phyloP scores from a whole-genome alignment of 2,888 invertebrate species.

The Aleiodes testaceus region DNA sequence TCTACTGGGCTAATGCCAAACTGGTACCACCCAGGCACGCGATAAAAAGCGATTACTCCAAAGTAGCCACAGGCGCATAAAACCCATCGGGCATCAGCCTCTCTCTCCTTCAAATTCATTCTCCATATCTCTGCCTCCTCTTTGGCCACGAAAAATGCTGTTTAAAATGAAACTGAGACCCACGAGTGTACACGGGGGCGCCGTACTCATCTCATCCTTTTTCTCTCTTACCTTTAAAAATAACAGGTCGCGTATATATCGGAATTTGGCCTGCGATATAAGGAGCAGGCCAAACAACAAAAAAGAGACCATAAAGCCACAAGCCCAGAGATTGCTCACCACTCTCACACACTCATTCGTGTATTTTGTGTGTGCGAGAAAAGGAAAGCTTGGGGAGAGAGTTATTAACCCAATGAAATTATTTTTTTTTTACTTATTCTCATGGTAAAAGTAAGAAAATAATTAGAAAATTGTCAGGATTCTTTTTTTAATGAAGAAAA shows the following conservation, averaged over 20 bases:
- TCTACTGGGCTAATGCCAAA: slow-evolving; percentile 42
- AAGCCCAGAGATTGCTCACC: slow-evolving; percentile 39
- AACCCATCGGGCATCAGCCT: slow-evolving; percentile 5
- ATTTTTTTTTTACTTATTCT: slow-evolving; percentile 26
- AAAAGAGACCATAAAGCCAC: slow-evolving; percentile 28
- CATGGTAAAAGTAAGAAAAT: slow-evolving; percentile 5
- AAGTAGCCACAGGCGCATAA: slow-evolving; percentile 36
- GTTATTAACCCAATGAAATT: slow-evolving; percentile 41
- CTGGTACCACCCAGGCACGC: slow-evolving; percentile 40
- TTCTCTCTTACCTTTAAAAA: slow-evolving; percentile 34
- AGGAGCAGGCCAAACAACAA: slow-evolving; percentile 33
- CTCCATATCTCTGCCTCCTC: not conserved
- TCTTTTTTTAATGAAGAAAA: slow-evolving; percentile 5
- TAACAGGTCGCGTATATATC: slow-evolving; percentile 39
- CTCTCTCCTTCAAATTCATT: not conserved
- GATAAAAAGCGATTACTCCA: slow-evolving; percentile 41
- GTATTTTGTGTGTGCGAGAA: slow-evolving; percentile 14
- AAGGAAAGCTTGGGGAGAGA: slow-evolving; percentile 32
- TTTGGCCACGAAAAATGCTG: not conserved
- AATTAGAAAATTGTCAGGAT: slow-evolving; percentile 10
- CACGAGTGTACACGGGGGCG: slow-evolving; percentile 27
- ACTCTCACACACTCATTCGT: slow-evolving; percentile 20
- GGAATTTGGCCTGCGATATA: slow-evolving; percentile 43
- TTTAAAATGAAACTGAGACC: slow-evolving; percentile 16
- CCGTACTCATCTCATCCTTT: slow-evolving; percentile 22